phyloP scores from a whole-genome alignment of 2,888 invertebrate species.

The Ichneumoninae sp. region DNA sequence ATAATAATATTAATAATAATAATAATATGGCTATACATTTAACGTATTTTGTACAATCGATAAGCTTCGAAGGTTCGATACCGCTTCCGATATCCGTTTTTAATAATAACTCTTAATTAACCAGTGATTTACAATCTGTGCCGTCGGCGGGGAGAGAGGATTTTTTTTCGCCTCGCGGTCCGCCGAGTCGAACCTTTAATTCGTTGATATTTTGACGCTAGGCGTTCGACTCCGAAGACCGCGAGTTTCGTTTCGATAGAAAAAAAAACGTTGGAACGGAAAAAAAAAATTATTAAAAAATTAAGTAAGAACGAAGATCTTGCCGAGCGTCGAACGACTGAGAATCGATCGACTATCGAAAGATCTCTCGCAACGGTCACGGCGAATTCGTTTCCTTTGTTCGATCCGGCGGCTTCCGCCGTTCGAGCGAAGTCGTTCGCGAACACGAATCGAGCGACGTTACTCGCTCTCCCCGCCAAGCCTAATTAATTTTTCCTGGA shows the following conservation, averaged over 20 bases:
- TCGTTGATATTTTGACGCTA: slow-evolving; percentile 45
- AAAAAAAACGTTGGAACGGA: slow-evolving; percentile 30
- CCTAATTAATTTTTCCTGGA: slow-evolving; percentile 59
- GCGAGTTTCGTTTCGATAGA: slow-evolving; percentile 51
- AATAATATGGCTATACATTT: slow-evolving; percentile 77
- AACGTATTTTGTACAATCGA: slow-evolving; percentile 81
- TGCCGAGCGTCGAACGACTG: slow-evolving; percentile 7
- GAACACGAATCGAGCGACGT: slow-evolving; percentile 26
- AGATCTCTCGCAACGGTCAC: slow-evolving; percentile 32
- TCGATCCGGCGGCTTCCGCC: slow-evolving; percentile 40
- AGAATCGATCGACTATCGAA: slow-evolving; percentile 37
- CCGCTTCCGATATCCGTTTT: slow-evolving; percentile 70
- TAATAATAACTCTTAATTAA: slow-evolving; percentile 66
- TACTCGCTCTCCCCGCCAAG: slow-evolving; percentile 44
- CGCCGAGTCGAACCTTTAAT: slow-evolving; percentile 69
- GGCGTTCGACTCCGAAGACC: slow-evolving; percentile 66
- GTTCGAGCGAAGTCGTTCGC: slow-evolving; percentile 32
- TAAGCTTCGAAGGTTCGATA: slow-evolving; percentile 79
- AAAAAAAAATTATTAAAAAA: slow-evolving; percentile 16
- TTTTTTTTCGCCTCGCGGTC: slow-evolving; percentile 68
- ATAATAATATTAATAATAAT: slow-evolving; percentile 74
- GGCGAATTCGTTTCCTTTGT: slow-evolving; percentile 35
- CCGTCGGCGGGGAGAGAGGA: slow-evolving; percentile 23
- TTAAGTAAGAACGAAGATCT: neutral
- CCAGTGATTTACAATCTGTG: slow-evolving; percentile 67